Percentiles rank a stretch among this genome's conserved stretches.
phyloP scores from a whole-genome alignment of 2,888 invertebrate species.

The Euplexia lucipara region DNA sequence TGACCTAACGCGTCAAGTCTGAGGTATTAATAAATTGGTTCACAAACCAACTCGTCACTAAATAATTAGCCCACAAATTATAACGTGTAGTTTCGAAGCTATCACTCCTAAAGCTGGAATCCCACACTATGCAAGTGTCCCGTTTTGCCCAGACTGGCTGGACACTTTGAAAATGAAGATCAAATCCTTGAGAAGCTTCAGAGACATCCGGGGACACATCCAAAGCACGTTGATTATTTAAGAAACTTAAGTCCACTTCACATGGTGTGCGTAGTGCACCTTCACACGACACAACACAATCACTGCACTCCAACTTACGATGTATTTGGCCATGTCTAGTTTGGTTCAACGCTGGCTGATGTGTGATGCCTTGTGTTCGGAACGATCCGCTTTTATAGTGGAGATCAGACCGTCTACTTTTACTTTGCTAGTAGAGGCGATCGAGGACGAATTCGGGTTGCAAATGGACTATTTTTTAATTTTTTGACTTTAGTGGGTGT shows the following conservation, averaged over 20 bases:
- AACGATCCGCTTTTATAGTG: slow-evolving; percentile 83
- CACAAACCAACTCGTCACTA: slow-evolving; percentile 8
- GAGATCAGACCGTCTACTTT: slow-evolving; percentile 85
- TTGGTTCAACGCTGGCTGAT: slow-evolving; percentile 77
- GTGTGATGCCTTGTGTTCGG: slow-evolving; percentile 78
- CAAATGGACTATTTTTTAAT: slow-evolving; percentile 79
- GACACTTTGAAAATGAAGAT: slow-evolving; percentile 36
- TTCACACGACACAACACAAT: slow-evolving; percentile 60
- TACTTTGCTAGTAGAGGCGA: slow-evolving; percentile 79
- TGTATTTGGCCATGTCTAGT: slow-evolving; percentile 87
- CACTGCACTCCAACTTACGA: slow-evolving; percentile 90
- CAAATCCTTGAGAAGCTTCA: slow-evolving; percentile 32
- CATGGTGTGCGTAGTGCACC: slow-evolving; percentile 49
- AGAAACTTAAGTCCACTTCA: slow-evolving; percentile 48
- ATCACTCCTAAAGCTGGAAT: slow-evolving; percentile 27
- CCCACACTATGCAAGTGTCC: slow-evolving; percentile 20
- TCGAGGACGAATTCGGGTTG: slow-evolving; percentile 84
- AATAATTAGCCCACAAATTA: slow-evolving; percentile 8
- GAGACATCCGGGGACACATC: slow-evolving; percentile 36
- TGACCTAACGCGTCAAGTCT: neutral
- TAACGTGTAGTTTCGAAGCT: slow-evolving; percentile 51
- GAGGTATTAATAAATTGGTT: neutral
- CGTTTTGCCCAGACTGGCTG: slow-evolving; percentile 26
- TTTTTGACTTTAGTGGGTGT: slow-evolving; percentile 65
- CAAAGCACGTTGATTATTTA: slow-evolving; percentile 32